phyloP scores from a whole-genome alignment of 2,113 vertebrate species.

The Pogonocichla stellata region DNA sequence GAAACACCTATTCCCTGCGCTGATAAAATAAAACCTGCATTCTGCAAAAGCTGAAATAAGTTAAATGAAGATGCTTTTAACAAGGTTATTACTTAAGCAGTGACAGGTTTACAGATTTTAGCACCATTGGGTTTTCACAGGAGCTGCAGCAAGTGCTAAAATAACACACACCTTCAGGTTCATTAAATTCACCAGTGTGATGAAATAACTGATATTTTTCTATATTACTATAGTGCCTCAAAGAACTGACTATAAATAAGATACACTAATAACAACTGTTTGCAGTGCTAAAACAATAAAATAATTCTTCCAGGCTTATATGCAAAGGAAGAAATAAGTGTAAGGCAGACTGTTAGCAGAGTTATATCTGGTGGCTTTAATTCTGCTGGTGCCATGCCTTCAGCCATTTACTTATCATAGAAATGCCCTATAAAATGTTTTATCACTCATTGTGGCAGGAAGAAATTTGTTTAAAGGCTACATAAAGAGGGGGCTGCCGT shows the following conservation, averaged over 20 bases:
- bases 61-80: slow-evolving; percentile 86
- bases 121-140: slow-evolving; percentile 85
- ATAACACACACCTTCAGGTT: slow-evolving; percentile 93
- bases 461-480: slow-evolving; percentile 64
- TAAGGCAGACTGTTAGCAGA: slow-evolving; percentile 40
- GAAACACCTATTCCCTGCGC: slow-evolving; percentile 75
- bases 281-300: slow-evolving; percentile 74
- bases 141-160: slow-evolving; percentile 87
- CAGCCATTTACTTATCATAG: slow-evolving; percentile 55
- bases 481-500: slow-evolving; percentile 27
- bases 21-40: slow-evolving; percentile 79
- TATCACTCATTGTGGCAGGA: slow-evolving; percentile 3
- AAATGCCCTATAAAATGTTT: slow-evolving; percentile 55
- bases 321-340: slow-evolving; percentile 63
- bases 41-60: slow-evolving; percentile 77
- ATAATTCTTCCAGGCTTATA: slow-evolving; percentile 74
- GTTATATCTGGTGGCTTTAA: slow-evolving; percentile 47
- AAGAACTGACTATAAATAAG: slow-evolving; percentile 80
- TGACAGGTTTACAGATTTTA: slow-evolving; percentile 89
- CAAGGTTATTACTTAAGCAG: slow-evolving; percentile 85
- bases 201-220: slow-evolving; percentile 82
- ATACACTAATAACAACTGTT: slow-evolving; percentile 78
- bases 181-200: slow-evolving; percentile 85
- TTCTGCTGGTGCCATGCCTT: slow-evolving; percentile 40
- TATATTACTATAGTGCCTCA: slow-evolving; percentile 76